Conservation (phyloP, 2,888 invertebrate species). For the Bibio marci region DNA sequence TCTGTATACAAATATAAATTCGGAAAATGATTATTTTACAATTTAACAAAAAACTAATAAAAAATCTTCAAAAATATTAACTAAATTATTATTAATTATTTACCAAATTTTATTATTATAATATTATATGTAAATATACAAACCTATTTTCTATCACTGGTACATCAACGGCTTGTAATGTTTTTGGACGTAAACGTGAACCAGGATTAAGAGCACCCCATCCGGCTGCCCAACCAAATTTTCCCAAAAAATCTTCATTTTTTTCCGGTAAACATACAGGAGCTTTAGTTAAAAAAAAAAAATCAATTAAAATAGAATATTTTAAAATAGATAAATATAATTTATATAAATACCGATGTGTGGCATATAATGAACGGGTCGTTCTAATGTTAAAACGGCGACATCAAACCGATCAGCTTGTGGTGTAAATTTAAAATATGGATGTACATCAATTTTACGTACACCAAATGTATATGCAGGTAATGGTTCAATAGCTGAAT, state of each 20-base stretch:
- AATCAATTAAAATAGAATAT: neutral
- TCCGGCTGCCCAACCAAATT: constrained; percentile 83
- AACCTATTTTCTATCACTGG: constrained; percentile 77
- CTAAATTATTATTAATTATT: too few species aligned
- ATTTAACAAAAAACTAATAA: neutral
- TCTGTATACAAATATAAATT: constrained; percentile 11
- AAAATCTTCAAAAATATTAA: too few species aligned
- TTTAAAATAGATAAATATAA: neutral
- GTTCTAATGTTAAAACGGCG: constrained; percentile 71
- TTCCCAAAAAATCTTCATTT: constrained; percentile 76
- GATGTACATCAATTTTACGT: constrained; percentile 77
- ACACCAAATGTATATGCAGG: constrained; percentile 88
- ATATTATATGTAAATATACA: too few species aligned
- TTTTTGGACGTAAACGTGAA: constrained; percentile 72
- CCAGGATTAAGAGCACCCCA: constrained; percentile 82
- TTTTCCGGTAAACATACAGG: constrained; percentile 85
- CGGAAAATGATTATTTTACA: neutral
- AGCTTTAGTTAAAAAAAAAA: constrained; percentile 30
- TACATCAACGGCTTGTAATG: constrained; percentile 79
- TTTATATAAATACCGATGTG: constrained; percentile 44
- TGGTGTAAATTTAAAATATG: constrained; percentile 83
- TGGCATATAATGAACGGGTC: constrained; percentile 79
- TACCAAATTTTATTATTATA: too few species aligned
- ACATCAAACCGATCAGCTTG: constrained; percentile 85
- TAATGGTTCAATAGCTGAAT: constrained; percentile 78